Conservation (phyloP, 2,113 vertebrate genomes). For the Elephantulus edwardii region DNA sequence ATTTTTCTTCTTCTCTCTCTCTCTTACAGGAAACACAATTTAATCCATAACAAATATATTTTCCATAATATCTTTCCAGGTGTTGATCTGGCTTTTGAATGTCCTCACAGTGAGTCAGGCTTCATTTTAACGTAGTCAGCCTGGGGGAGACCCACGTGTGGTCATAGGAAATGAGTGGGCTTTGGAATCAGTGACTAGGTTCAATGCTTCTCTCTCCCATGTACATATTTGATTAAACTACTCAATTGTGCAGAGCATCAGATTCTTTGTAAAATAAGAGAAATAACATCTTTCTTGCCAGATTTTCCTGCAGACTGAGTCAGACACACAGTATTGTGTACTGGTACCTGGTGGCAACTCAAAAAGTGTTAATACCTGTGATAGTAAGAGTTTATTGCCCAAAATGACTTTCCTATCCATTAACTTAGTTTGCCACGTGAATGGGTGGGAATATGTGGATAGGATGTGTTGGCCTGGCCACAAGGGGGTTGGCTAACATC, state of each 20-base stretch:
- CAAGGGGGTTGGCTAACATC: too few relatives aligned
- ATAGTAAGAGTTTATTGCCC: too few relatives aligned
- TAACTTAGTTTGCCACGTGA: too few relatives aligned
- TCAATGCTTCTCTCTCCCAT: neutral
- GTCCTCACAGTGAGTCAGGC: neutral
- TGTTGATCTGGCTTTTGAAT: neutral
- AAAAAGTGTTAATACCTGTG: neutral
- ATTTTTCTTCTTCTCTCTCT: neutral
- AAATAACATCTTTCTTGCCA: neutral
- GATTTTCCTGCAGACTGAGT: neutral
- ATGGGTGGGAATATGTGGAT: too few relatives aligned
- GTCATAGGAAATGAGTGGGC: neutral
- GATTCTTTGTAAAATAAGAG: neutral
- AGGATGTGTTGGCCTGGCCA: too few relatives aligned
- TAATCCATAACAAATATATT: neutral
- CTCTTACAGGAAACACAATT: neutral
- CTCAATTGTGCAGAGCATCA: neutral
- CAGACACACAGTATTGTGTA: neutral
- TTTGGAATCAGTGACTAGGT: neutral
- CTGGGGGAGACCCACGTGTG: fast-evolving
- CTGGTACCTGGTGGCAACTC: neutral
- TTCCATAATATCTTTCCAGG: neutral
- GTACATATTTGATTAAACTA: neutral
- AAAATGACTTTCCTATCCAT: too few relatives aligned
- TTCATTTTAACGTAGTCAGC: neutral